Conservation (phyloP, 2,797 vertebrate species). For the Carapus acus region DNA sequence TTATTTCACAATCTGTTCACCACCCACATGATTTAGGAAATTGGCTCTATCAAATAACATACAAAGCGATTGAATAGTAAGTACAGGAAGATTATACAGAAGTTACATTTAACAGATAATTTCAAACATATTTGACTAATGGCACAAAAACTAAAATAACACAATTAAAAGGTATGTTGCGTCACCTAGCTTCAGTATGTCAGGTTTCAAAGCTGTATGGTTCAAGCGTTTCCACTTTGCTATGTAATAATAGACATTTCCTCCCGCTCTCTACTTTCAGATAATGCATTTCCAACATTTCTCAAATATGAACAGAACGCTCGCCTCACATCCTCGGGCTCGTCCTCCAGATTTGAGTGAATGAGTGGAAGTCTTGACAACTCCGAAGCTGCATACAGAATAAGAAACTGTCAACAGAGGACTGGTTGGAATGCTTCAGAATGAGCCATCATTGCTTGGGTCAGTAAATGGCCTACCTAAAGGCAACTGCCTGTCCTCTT, state of each 20-base stretch:
- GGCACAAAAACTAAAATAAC: too few relatives aligned
- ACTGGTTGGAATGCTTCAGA: conserved; percentile 1
- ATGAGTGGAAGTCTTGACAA: conserved; percentile 81
- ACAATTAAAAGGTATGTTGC: too few relatives aligned
- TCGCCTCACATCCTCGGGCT: conserved; percentile 83
- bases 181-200: too few relatives aligned
- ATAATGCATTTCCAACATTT: conserved; percentile 77
- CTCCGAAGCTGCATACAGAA: conserved; percentile 71
- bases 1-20: too few relatives aligned
- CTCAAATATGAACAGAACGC: conserved; percentile 85
- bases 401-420: conserved; percentile 14
- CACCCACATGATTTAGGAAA: too few relatives aligned
- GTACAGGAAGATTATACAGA: too few relatives aligned
- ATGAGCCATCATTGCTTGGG: background rate
- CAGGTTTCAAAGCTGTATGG: too few relatives aligned
- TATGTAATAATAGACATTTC: conserved; percentile 94
- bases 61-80: too few relatives aligned
- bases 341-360: conserved; percentile 91
- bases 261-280: conserved; percentile 87
- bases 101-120: background rate
- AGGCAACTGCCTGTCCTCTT: conserved; percentile 63
- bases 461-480: conserved; percentile 71
- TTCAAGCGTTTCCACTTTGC: conserved; percentile 1
- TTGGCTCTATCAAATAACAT: too few relatives aligned
- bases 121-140: too few relatives aligned